phyloP scores from a whole-genome alignment of 2,797 vertebrate species.

The Hypotaenidia okinawae region DNA sequence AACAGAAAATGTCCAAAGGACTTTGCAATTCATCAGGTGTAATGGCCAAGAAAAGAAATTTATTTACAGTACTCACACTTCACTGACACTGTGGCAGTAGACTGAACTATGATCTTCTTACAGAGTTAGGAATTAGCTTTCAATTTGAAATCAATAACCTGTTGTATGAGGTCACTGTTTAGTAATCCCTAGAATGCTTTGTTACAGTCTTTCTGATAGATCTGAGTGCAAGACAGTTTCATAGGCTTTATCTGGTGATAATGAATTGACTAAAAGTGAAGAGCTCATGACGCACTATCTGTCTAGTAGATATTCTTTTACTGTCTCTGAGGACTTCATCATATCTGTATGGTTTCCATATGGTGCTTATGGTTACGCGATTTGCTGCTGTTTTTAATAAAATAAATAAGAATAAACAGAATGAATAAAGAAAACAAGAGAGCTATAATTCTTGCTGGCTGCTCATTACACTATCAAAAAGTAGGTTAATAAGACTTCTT shows the following conservation, averaged over 20 bases:
- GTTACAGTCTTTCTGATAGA: not conserved
- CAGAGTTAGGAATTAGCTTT: conserved; percentile 24
- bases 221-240: not conserved
- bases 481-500: not conserved
- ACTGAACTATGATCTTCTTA: not conserved
- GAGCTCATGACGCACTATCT: not conserved
- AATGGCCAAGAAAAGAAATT: not conserved
- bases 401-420: not conserved
- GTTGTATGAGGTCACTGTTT: not conserved
- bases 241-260: not conserved
- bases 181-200: not conserved
- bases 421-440: not conserved
- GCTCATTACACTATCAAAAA: not conserved
- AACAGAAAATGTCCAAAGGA: not conserved
- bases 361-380: not conserved
- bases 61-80: not conserved
- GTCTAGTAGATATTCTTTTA: not conserved
- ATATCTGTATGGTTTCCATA: not conserved
- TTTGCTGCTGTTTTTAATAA: not conserved
- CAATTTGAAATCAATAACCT: conserved; percentile 17
- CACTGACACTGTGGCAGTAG: not conserved
- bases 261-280: conserved; percentile 12
- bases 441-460: not conserved
- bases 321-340: not conserved
- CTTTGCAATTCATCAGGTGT: not conserved